Conservation (phyloP, 2,113 vertebrate genomes). For the Erpornis zantholeuca region DNA sequence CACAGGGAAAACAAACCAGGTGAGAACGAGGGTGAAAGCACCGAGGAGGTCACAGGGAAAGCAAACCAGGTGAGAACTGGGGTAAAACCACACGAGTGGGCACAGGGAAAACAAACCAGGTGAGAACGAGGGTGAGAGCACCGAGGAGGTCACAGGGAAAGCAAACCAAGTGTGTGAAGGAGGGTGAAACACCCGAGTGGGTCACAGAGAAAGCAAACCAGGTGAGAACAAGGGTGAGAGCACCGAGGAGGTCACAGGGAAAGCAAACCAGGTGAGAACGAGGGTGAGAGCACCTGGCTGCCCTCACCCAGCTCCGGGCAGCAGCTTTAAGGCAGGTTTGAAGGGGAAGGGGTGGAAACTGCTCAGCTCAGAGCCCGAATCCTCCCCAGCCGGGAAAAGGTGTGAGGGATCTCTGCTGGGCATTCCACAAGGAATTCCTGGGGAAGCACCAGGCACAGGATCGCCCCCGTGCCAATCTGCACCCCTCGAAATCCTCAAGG, state of each 20-base stretch:
- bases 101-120: neutral
- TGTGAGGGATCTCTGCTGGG: neutral
- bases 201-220: neutral
- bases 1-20: neutral
- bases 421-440: neutral
- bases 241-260: neutral
- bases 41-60: too few relatives aligned
- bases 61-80: neutral
- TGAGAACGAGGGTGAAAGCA: neutral
- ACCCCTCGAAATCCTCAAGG: fast-evolving
- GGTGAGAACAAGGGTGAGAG: neutral
- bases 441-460: neutral
- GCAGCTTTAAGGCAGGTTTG: fast-evolving
- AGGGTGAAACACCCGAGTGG: too few relatives aligned
- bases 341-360: neutral
- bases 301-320: neutral
- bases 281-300: neutral
- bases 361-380: neutral
- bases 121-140: neutral
- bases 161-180: neutral
- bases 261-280: neutral
- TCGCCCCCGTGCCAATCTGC: fast-evolving
- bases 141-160: too few relatives aligned
- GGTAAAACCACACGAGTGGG: too few relatives aligned
- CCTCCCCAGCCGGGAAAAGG: neutral